Evolutionary conservation across 2,888 invertebrate genomes (phyloP), one percentile per base, ranked within the genome.

Genomic region (Torymus auratus): DNA sequence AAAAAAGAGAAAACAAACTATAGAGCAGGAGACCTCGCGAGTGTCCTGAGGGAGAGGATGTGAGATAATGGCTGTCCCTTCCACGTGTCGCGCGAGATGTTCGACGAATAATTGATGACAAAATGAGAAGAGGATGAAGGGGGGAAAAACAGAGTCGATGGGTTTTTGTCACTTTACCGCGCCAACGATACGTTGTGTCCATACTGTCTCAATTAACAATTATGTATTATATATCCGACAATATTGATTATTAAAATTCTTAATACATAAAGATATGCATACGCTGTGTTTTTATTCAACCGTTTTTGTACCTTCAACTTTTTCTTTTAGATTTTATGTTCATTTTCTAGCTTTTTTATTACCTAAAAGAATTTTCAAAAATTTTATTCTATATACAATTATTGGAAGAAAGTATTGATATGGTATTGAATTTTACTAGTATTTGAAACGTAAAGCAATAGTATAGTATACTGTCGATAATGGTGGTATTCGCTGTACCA

Each of bases 221-320:
- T 89, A 89, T 90, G 88, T 89, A 90, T 88, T 88, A 89, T 89
- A 89, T 90, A 90, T 88, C 87, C 88, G 89, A 90, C 89, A 90
- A 90, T 90, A 90, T 90, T 89, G 89, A 90, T 90, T 89, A 90
- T 89, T 90, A 90, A 90, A 89, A 88, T 88, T 89, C 90, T 90
- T 89, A 88, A 89, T 89, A 90, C 88, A 89, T 87, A 87, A 81
- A 78, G 52, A 53, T 2, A 2, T 17, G 15, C 10, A 17, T n/a
- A n/a, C n/a, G n/a, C 61, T 65, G 11, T 15, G 62, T 58, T 10
- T 20, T 14, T 71, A 41, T 5, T 55, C 17, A 62, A n/a, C 10
- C 14, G 13, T 28, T 53, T 15, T 53, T 15, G 4, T 53, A 53
- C 15, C 2, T 56, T 23, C 60, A 52, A 28, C 4, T 13, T 62